Base-by-base conservation (phyloP, 2,888 invertebrate genomes). In the Seira sanloemensis region DNA sequence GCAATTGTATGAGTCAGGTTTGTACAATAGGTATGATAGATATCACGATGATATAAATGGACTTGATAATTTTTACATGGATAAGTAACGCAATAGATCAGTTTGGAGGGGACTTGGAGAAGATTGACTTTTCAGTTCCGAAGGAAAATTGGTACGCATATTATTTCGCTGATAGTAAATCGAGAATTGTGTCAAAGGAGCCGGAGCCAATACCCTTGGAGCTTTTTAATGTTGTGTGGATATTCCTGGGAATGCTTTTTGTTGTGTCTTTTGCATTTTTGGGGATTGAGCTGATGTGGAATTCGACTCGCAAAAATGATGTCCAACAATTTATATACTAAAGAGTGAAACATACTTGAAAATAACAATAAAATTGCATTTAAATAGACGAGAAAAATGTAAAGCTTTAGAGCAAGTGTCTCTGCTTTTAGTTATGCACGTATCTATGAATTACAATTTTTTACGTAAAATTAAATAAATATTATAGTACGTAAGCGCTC, bases 31-130 rank as follows among this genome's bases (percentile, higher is more conserved):
- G 1, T 81, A 75, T 75, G 81, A 81, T 37, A 16, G 18, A 25
- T 76, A 46, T 75, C 75, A 81, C 75, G 71, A 81, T 19, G 65
- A 37, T 27, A 65, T 81, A 16, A 81, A 81, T 71, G 75, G 75
- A 9, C 21, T 81, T 0, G 74, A 24, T 9, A 75, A 69, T 26
- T 75, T 81, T 50, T 46, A 71, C n/a, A 24, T 27, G 71, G 69
- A 0, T 4, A 24, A 19, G 4, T 65, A 19, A 1, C 12, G 0
- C 21, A 74, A 4, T 18, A 12, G n/a, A 26, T n/a, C n/a, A 54
- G 9, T n/a, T 21, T 16, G 73, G 67, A 25, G 73, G 54, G 0
- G 72, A 67, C 12, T 37, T 4, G 18, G 27, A 54, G 4, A n/a
- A n/a, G 9, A 68, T 75, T 9, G 1, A 62, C 0, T 58, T 58